Base-by-base conservation (phyloP, 2,888 invertebrate species). In the Meghimatium bilineatum region DNA sequence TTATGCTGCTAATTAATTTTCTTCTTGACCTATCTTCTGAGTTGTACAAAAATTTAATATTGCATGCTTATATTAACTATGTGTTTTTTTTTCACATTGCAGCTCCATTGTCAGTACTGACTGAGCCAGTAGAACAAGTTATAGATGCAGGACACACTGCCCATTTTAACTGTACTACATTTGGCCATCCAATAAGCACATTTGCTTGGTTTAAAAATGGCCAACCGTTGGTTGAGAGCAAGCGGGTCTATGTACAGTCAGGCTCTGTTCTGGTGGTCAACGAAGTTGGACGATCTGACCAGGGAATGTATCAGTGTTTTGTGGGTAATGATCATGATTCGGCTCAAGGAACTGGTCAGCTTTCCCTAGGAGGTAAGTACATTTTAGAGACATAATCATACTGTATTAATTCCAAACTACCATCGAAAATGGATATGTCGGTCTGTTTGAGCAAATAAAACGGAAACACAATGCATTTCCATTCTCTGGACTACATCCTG, bases 241-340 rank as follows among this genome's bases (percentile, higher is more conserved):
- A 84, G 34, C 87, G 89, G 34, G 82, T 91, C 5, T 71, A 79
- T 67, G 85, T 90, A 63, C 86, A 88, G 74, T 85, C 87, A 34
- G 86, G 86, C n/a, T 88, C 89, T 10, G 49, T 87, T 63, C 94
- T 98, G 72, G 95, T 97, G 92, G 96, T 94, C 94, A 95, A 91
- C 94, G 95, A 97, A 1, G 96, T 97, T 77, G 96, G 96, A 88
- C 96, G 96, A 89, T 96, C 96, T 84, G 97, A 98, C 93, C 96
- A 96, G 84, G 98, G 98, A 67, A 96, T 97, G 95, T 98, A 97
- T 94, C 98, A 98, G 92, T 98, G 98, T 93, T 96, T 97, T 89
- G 97, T 96, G 14, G 95, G 97, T 83, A 98, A 98, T 92, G 97
- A 97, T 90, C 97, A 97, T 92, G 97, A 98, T 93, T 97, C 97